phyloP scores from a whole-genome alignment of 2,888 invertebrate species.

The Meganola albula region DNA sequence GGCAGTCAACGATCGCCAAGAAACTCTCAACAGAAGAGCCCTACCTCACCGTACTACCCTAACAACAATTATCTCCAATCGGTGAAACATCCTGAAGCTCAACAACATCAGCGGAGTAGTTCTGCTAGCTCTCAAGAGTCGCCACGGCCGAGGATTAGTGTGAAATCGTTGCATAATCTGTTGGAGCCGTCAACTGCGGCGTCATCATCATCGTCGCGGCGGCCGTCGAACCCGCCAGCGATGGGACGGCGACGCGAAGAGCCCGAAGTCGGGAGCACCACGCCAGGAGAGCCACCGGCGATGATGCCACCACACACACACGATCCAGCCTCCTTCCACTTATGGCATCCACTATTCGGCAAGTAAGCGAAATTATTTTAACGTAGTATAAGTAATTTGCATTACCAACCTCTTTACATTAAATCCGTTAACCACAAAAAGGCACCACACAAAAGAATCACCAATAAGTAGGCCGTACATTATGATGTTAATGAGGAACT shows the following conservation, averaged over 20 bases:
- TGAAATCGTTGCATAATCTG: conserved; percentile 80
- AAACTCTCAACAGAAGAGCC: conserved; percentile 59
- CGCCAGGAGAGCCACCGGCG: conserved; percentile 70
- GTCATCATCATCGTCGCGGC: conserved; percentile 48
- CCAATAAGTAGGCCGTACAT: too few relatives aligned
- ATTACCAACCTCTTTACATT: too few relatives aligned
- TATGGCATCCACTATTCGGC: conserved; percentile 92
- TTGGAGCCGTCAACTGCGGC: conserved; percentile 73
- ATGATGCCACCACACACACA: conserved; percentile 57
- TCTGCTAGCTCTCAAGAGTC: conserved; percentile 56
- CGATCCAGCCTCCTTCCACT: conserved; percentile 80
- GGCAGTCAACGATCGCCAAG: conserved; percentile 55
- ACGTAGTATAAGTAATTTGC: too few relatives aligned
- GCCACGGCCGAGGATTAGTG: conserved; percentile 78
- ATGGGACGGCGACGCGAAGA: conserved; percentile 71
- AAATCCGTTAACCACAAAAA: too few relatives aligned
- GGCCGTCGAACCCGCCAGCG: conserved; percentile 56
- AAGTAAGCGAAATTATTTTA: conserved; percentile 80
- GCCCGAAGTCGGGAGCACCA: conserved; percentile 81
- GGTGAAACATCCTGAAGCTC: conserved; percentile 50
- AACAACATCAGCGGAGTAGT: conserved; percentile 40
- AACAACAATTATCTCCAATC: conserved; percentile 67
- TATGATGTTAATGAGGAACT: too few relatives aligned
- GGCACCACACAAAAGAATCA: too few relatives aligned
- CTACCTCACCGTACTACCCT: conserved; percentile 61